A percentile compares a stretch with the other conserved stretches of the same genome.
Conservation (phyloP, 1,140 invertebrate genomes). For the Ditylenchus dipsaci region DNA sequence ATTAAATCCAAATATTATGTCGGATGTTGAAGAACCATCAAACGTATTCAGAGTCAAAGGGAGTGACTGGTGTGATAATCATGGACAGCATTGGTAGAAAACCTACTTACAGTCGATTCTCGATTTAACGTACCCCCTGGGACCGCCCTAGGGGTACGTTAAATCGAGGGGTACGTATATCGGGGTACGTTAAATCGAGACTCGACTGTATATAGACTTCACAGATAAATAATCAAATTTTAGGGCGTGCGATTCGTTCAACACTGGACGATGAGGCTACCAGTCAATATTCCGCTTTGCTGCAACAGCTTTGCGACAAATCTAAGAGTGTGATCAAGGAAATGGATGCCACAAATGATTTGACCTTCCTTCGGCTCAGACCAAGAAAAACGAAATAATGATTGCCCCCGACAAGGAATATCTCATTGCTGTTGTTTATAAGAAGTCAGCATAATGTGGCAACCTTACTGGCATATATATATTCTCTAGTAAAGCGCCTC, state of each 20-base stretch:
- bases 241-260: slow-evolving; percentile 83
- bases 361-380: slow-evolving; percentile 89
- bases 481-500: neutral
- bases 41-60: slow-evolving; percentile 88
- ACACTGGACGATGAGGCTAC: slow-evolving; percentile 92
- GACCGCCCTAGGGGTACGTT: too few species aligned
- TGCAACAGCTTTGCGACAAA: slow-evolving; percentile 85
- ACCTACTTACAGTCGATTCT: neutral
- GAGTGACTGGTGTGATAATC: slow-evolving; percentile 90
- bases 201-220: too few species aligned
- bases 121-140: too few species aligned
- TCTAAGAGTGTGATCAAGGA: slow-evolving; percentile 86
- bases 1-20: slow-evolving; percentile 14
- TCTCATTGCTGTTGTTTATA: slow-evolving; percentile 5
- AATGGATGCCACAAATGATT: slow-evolving; percentile 90
- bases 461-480: neutral
- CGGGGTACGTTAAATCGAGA: too few species aligned
- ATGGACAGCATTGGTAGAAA: slow-evolving; percentile 80
- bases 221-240: slow-evolving; percentile 17
- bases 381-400: slow-evolving; percentile 96
- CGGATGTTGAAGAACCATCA: slow-evolving; percentile 92
- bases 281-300: slow-evolving; percentile 84
- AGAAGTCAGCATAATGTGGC: neutral
- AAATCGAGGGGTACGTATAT: too few species aligned
- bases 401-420: slow-evolving; percentile 74